Evolutionary conservation across 2,888 invertebrate genomes (phyloP).

Genomic region (Galerucella calmariensis): DNA sequence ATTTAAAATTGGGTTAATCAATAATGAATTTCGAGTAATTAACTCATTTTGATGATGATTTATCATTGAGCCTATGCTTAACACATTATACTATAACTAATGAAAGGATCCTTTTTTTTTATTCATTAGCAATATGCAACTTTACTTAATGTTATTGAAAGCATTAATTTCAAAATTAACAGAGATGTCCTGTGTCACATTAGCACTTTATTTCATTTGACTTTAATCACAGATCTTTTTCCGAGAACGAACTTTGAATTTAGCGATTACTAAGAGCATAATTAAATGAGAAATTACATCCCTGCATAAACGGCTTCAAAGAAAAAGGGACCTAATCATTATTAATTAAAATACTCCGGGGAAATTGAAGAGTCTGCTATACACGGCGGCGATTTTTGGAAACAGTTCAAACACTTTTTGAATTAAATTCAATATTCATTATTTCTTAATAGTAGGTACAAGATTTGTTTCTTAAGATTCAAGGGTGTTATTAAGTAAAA

Average conservation of each 20-base stretch:
- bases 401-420: background rate
- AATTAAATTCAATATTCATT: constrained; percentile 5
- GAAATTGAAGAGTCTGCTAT: constrained; percentile 13
- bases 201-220: constrained; percentile 20
- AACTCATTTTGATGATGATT: too few species aligned
- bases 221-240: constrained; percentile 17
- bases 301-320: constrained; percentile 42
- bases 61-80: too few species aligned
- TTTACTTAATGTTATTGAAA: background rate
- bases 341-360: constrained; percentile 46
- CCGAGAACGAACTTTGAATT: constrained; percentile 28
- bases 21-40: too few species aligned
- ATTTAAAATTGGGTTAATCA: too few species aligned
- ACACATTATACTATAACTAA: too few species aligned
- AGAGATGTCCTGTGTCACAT: background rate
- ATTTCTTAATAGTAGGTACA: constrained; percentile 1
- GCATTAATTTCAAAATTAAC: constrained; percentile 6
- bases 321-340: constrained; percentile 43
- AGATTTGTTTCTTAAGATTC: background rate
- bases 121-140: too few species aligned
- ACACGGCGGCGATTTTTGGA: background rate
- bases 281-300: constrained; percentile 44
- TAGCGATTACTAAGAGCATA: constrained; percentile 38
- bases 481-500: too few species aligned
- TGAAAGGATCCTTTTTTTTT: too few species aligned